Conservation (phyloP, 1,140 invertebrate species). For the Megalonaias nervosa region DNA sequence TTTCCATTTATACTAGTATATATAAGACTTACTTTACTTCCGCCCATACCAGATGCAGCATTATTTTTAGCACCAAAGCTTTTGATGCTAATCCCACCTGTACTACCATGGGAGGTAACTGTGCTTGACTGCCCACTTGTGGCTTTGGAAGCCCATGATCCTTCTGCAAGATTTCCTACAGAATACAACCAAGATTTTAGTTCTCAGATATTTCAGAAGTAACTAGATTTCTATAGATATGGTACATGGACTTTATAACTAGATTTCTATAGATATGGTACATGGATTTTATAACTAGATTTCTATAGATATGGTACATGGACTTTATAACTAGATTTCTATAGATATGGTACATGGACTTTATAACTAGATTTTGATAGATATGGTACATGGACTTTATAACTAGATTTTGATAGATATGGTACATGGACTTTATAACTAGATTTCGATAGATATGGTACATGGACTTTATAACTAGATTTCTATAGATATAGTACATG, state of each 20-base stretch:
- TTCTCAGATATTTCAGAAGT: background rate
- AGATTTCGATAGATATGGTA: background rate
- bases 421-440: no score
- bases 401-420: background rate
- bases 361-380: background rate
- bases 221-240: background rate
- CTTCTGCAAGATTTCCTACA: slow-evolving; percentile 63
- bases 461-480: no score
- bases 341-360: background rate
- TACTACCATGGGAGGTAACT: slow-evolving; percentile 39
- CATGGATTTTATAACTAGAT: no score
- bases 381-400: no score
- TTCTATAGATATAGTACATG: background rate
- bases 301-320: background rate
- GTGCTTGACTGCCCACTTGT: slow-evolving; percentile 19
- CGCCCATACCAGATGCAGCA: slow-evolving; percentile 48
- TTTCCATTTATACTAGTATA: background rate
- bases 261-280: background rate
- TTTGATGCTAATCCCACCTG: slow-evolving; percentile 26
- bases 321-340: background rate
- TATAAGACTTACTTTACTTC: slow-evolving; percentile 47
- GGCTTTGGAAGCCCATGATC: slow-evolving; percentile 18
- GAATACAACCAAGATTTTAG: slow-evolving; percentile 4
- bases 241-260: background rate
- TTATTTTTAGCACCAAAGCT: slow-evolving; percentile 23